Evolutionary conservation across 2,888 invertebrate genomes (phyloP).

Genomic region (Caenorhabditis sp.): DNA sequence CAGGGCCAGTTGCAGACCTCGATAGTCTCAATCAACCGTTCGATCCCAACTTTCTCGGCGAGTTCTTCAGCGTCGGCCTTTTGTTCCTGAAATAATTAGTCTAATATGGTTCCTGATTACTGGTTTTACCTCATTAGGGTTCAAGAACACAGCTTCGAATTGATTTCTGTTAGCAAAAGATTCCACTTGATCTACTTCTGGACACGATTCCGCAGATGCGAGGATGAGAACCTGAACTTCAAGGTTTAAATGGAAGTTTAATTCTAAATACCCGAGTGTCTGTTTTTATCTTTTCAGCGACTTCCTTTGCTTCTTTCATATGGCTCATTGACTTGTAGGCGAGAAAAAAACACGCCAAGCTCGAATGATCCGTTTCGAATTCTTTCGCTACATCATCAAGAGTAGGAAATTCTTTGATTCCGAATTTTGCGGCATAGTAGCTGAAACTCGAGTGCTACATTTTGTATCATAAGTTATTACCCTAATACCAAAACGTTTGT

Average conservation of each 20-base stretch:
- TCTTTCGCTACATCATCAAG: neutral
- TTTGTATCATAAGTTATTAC: no score
- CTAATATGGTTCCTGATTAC: neutral
- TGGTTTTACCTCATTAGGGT: constrained; percentile 21
- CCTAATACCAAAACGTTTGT: no score
- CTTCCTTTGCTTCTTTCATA: constrained; percentile 3
- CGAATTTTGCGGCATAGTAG: constrained; percentile 48
- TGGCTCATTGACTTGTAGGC: constrained; percentile 25
- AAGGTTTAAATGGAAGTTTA: no score
- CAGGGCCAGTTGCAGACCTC: constrained; percentile 54
- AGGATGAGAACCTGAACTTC: constrained; percentile 31
- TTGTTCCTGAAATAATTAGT: constrained; percentile 33
- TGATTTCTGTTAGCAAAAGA: constrained; percentile 8
- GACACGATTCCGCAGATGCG: constrained; percentile 16
- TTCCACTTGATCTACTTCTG: constrained; percentile 5
- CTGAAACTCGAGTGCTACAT: constrained; percentile 7
- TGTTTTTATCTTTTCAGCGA: constrained; percentile 17
- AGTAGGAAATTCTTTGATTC: constrained; percentile 12
- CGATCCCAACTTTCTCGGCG: constrained; percentile 36
- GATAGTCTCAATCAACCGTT: constrained; percentile 37
- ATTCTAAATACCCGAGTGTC: constrained; percentile 23
- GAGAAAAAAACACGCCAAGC: constrained; percentile 14
- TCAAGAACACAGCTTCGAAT: constrained; percentile 49
- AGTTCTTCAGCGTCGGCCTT: constrained; percentile 1
- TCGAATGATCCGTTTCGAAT: neutral